Evolutionary conservation across 1,140 invertebrate species (phyloP), one percentile per base, ranked within the genome.

Genomic region (Atta texana): DNA sequence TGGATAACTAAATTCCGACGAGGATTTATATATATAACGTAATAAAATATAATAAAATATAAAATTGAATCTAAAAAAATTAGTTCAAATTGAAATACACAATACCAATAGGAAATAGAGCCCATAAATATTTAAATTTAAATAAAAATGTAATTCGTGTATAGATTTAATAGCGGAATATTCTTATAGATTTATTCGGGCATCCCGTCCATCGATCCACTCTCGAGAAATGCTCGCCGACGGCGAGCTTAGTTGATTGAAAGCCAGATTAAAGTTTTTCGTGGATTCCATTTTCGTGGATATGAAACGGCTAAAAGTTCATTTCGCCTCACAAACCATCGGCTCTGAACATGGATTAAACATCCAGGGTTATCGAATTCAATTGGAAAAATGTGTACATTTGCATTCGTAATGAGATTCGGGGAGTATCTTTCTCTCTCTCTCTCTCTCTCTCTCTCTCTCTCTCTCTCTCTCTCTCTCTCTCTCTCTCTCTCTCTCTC

Each of bases 201-300:
- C 34, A 39, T 69, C 28, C 14, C 49, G 14, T 2, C 31, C 28
- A 69, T 80, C 63, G 63, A 81, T 81, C 14, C 21, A 71, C 4
- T 24, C 44, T 21, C 61, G 77, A 21, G 77, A 69, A 59, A 80
- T 10, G 77, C 18, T 81, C n/a, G n/a, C 24, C 59, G 64, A 69
- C 49, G 44, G 21, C 49, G 51, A 31, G 77, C 49, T 81, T 81
- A 81, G 77, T 55, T 81, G 77, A 81, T 81, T 71, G 77, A 81
- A 81, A 81, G 77, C 77, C 16, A 69, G 77, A 81, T 81, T 81
- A 81, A 81, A 81, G 77, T 81, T 81, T 81, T 82, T 86, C 86
- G 78, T 8, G 64, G 63, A 61, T 69, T 61, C 55, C n/a, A 64
- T 76, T 53, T 10, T 53, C 49, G 55, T 39, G 77, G 64, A 81